Evolutionary conservation across 2,888 invertebrate genomes (phyloP).

Genomic region (Tetragnatha montana): DNA sequence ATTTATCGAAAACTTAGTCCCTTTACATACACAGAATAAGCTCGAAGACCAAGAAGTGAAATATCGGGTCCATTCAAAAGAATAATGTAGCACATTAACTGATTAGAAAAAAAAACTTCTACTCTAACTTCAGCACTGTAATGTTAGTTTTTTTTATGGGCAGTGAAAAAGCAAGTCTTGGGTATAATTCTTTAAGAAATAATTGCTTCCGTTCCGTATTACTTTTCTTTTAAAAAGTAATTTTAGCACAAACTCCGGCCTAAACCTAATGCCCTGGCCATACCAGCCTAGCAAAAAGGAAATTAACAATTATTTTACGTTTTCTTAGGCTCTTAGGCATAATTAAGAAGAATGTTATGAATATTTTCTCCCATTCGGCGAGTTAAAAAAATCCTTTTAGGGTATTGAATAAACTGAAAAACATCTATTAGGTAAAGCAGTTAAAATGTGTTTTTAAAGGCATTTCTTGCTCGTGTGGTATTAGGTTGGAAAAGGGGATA

Average conservation of each 20-base stretch:
- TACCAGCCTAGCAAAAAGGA: background rate
- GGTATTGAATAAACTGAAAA: no score
- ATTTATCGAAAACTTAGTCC: no score
- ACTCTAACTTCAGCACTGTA: no score
- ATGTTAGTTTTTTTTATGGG: background rate
- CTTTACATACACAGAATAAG: no score
- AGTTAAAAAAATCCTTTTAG: background rate
- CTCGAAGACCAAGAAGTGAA: no score
- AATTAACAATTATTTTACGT: background rate
- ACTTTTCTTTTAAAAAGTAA: background rate
- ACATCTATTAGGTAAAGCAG: no score
- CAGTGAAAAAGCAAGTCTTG: background rate
- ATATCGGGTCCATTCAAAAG: no score
- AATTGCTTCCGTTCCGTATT: background rate
- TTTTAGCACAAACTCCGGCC: background rate
- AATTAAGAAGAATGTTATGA: background rate
- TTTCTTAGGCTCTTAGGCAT: background rate
- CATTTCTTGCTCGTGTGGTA: no score
- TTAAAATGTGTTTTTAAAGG: no score
- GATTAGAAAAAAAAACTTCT: no score
- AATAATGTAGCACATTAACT: no score
- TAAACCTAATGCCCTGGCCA: background rate
- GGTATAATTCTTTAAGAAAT: background rate
- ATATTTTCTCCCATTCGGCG: background rate
- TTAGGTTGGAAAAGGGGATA: no score